Evolutionary conservation across 2,888 invertebrate species (phyloP), one percentile per base, ranked within the genome.

Genomic region (Barypeithes pellucidus): DNA sequence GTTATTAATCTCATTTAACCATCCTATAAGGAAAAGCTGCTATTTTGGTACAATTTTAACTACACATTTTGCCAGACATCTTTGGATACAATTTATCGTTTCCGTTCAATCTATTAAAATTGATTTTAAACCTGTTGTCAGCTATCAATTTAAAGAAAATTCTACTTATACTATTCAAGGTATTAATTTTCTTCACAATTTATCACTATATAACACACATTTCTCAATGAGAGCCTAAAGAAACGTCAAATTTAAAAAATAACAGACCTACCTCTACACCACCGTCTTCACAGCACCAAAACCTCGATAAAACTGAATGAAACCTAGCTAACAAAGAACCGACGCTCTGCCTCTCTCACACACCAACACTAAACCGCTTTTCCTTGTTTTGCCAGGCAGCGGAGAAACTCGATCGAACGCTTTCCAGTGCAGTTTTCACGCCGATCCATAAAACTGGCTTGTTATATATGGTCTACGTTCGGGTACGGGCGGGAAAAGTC

Each of bases 391-490:
- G n/a, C 66, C 67, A 61, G 66, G 61, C 41, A 61, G 61, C 33
- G 43, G 41, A 61, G 43, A 67, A 72, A 71, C 71, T 66, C 62
- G 52, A 47, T 69, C 57, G 67, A 72, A 67, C 52, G 62, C 72
- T 67, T 54, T 54, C 67, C 72, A 68, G 59, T 73, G 73, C 73
- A 73, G 68, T 73, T 72, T 73, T 73, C 73, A 73, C 73, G 63
- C 63, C 73, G 73, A 73, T 73, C 73, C 50, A 73, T 73, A 73
- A 65, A 73, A 69, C 52, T 57, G 18, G 60, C 52, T 33, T 33
- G 63, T 68, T 73, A 70, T 73, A 70, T 73, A 73, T 69, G 61
- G 61, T 54, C 3, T 20, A 7, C 33, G 18, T 1, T 65, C 65
- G 66, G 39, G 0, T 18, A 33, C 18, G n/a, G 24, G 70, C 66